These are phyloP conservation scores for Mus minutoides DNA, from an alignment of 2,797 vertebrate genomes.

Conservation along the genomic window DNA sequence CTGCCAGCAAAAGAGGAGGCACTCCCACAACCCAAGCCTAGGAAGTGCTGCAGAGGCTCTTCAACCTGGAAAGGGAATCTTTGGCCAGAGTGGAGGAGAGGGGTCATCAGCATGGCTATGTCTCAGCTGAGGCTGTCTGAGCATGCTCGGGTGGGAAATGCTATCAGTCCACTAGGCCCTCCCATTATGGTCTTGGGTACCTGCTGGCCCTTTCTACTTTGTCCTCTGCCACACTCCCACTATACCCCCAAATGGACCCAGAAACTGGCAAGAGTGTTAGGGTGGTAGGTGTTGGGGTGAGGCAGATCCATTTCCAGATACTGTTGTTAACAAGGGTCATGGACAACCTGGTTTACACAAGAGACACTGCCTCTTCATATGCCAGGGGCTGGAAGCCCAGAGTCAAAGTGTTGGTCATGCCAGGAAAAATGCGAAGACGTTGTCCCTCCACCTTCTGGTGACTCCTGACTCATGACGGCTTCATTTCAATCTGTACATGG, in stretches of 20 bases:
- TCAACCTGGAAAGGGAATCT: background rate
- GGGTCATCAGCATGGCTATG: background rate
- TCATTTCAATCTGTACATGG: background rate
- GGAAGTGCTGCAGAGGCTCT: too few species aligned
- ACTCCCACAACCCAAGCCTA: background rate
- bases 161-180: background rate
- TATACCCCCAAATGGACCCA: background rate
- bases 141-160: background rate
- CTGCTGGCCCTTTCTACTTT: background rate
- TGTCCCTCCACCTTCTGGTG: background rate
- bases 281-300: background rate
- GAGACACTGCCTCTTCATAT: background rate
- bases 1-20: background rate
- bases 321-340: background rate
- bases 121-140: background rate
- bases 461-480: background rate
- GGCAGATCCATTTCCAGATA: background rate
- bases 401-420: background rate
- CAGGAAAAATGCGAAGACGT: background rate
- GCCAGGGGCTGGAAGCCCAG: background rate
- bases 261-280: background rate
- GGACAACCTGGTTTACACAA: background rate
- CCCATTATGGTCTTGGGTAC: background rate
- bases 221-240: background rate
- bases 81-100: background rate